These are phyloP conservation scores for Dermolepida albohirtum DNA, from an alignment of 2,888 invertebrate genomes.

Conservation along the genomic window DNA sequence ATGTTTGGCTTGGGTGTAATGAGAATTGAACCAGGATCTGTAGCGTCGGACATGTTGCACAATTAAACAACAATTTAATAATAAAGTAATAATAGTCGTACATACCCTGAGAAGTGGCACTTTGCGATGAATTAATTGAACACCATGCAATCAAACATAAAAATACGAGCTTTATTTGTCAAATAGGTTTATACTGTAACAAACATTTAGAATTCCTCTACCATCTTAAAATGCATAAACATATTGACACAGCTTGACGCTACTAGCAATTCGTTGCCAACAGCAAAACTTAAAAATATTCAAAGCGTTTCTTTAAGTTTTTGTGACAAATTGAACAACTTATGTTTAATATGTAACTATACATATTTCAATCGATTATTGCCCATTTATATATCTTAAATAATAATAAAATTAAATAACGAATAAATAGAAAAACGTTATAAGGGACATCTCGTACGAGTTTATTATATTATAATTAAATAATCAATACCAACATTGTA, in stretches of 20 bases:
- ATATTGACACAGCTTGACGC: not conserved
- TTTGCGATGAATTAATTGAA: constrained; percentile 6
- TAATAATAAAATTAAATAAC: too few species aligned
- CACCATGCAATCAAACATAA: constrained; percentile 14
- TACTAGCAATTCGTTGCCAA: constrained; percentile 28
- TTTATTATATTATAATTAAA: too few species aligned
- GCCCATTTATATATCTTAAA: too few species aligned
- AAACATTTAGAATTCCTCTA: constrained; percentile 9
- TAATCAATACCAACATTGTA: too few species aligned
- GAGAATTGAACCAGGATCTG: constrained; percentile 18
- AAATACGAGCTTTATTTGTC: not conserved
- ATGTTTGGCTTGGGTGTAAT: constrained; percentile 1
- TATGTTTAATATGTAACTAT: too few species aligned
- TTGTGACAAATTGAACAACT: too few species aligned
- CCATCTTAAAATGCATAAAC: constrained; percentile 29
- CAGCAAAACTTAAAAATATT: not conserved
- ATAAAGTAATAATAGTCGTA: constrained; percentile 19
- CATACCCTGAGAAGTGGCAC: constrained; percentile 19
- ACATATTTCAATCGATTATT: too few species aligned
- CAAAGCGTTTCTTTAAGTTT: not conserved
- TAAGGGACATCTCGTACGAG: too few species aligned
- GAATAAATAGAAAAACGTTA: too few species aligned
- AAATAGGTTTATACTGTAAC: not conserved
- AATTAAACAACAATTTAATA: constrained; percentile 9
- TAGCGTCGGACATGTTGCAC: constrained; percentile 35